Percentiles rank a stretch among this genome's conserved stretches.
These are phyloP conservation scores for Scomber japonicus DNA, from an alignment of 2,113 vertebrate species.

Conservation along the genomic window DNA sequence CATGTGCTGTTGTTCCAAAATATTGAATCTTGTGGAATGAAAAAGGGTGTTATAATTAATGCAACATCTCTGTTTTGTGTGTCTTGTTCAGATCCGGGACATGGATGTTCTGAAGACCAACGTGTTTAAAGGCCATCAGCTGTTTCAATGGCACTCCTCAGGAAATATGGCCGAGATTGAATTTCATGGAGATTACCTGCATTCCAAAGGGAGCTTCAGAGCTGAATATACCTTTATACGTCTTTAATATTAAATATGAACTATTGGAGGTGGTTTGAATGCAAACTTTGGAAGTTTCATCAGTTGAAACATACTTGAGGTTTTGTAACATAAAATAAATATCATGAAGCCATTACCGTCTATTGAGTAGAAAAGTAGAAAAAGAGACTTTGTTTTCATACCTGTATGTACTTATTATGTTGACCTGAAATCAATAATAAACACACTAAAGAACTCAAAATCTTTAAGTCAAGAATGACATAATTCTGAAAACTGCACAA, in stretches of 20 bases:
- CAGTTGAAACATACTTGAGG: not conserved
- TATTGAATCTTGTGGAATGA: not conserved
- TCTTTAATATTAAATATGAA: conserved; percentile 24
- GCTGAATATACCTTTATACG: conserved; percentile 87
- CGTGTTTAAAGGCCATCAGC: conserved; percentile 87
- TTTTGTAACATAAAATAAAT: conserved; percentile 15
- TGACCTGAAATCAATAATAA: conserved; percentile 49
- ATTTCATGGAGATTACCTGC: conserved; percentile 89
- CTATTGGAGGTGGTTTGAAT: not conserved
- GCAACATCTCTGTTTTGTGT: conserved; percentile 13
- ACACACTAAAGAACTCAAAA: conserved; percentile 35
- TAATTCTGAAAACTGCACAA: conserved; percentile 9
- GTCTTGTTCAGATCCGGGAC: conserved; percentile 89
- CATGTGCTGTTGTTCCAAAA: not conserved
- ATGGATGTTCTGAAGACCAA: conserved; percentile 86
- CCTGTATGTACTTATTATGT: conserved; percentile 6
- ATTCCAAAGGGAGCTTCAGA: conserved; percentile 82
- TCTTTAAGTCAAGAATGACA: conserved; percentile 31
- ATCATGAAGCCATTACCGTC: not conserved
- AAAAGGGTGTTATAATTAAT: not conserved
- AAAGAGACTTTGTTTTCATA: conserved; percentile 17
- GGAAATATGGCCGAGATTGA: conserved; percentile 94
- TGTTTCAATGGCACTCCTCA: conserved; percentile 91
- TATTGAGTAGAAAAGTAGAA: conserved; percentile 8
- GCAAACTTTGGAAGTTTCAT: conserved; percentile 8